Base-by-base conservation (phyloP, 2,113 vertebrate species). In the Passer domesticus region DNA sequence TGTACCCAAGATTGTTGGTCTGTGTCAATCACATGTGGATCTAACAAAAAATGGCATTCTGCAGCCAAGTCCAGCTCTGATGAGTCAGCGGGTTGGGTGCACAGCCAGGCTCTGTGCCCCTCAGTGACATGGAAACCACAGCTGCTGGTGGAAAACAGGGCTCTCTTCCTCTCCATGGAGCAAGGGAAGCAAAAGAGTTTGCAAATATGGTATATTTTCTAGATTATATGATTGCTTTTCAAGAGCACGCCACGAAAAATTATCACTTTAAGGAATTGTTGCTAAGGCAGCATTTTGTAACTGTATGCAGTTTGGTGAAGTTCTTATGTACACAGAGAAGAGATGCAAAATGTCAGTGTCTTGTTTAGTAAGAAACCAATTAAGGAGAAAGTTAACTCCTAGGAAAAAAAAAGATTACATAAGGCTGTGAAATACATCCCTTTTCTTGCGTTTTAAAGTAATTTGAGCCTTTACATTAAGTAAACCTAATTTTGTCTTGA, bases 121-220 rank as follows among this genome's bases (percentile, higher is more conserved):
- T 94, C 63, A 21, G 94, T 85, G 96, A 92, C 95, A 95, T 39
- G 95, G 76, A 96, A 97, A 96, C 97, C 97, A 94, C 95, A 96
- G 94, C 78, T 14, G 4, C 62, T 84, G 92, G 30, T 94, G 95
- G 69, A 94, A 93, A 94, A 94, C 3, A 87, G 94, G 92, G 84
- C 83, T 80, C 92, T 84, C 39, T 80, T 70, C 94, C 96, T 89
- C 93, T 62, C 92, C 70, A 80, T 92, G 80, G 19, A 93, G 84
- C 90, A 93, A 96, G 87, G 83, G 89, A 91, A 94, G 94, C 89
- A 85, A 59, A 55, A 85, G 87, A 15, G 93, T 75, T 90, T 92
- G 93, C 88, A 94, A 94, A 83, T 70, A 74, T 2, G 66, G 62
- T 76, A 56, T 84, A 30, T 93, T 93, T 96, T 96, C 87, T 88